These are phyloP conservation scores for Cheilosia impressa DNA, from an alignment of 2,888 invertebrate genomes.

Conservation along the genomic window DNA sequence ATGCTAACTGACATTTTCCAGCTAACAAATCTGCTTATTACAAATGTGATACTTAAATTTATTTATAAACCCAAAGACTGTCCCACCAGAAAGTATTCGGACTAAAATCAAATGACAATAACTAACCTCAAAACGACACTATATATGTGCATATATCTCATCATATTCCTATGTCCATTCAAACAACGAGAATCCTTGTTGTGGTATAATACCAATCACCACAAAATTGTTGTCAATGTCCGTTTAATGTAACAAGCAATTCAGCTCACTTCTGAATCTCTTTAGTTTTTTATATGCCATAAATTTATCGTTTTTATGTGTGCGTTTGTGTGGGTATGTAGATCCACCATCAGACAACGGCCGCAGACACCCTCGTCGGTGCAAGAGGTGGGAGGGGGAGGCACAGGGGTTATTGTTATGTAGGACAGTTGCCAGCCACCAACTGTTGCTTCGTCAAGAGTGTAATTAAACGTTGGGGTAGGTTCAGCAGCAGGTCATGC, in stretches of 20 bases:
- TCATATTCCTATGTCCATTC: too few relatives aligned
- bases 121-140: too few relatives aligned
- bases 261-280: conserved; percentile 31
- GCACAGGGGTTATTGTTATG: background rate
- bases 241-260: conserved; percentile 35
- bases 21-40: too few relatives aligned
- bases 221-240: conserved; percentile 43
- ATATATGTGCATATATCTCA: too few relatives aligned
- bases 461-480: conserved; percentile 53
- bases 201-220: conserved; percentile 15
- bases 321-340: background rate
- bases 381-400: background rate
- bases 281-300: conserved; percentile 31
- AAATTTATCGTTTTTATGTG: conserved; percentile 31
- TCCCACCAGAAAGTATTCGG: too few relatives aligned
- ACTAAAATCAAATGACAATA: too few relatives aligned
- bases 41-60: too few relatives aligned
- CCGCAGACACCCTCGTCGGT: conserved; percentile 1
- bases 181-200: too few relatives aligned
- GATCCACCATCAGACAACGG: background rate
- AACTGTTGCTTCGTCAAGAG: conserved; percentile 47
- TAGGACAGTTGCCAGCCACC: conserved; percentile 11
- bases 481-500: conserved; percentile 27
- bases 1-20: too few relatives aligned
- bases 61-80: too few relatives aligned